A percentile compares a stretch with the other conserved stretches of the same genome.
Evolutionary conservation across 2,797 vertebrate genomes (phyloP).

Genomic region (Miichthys miiuy): DNA sequence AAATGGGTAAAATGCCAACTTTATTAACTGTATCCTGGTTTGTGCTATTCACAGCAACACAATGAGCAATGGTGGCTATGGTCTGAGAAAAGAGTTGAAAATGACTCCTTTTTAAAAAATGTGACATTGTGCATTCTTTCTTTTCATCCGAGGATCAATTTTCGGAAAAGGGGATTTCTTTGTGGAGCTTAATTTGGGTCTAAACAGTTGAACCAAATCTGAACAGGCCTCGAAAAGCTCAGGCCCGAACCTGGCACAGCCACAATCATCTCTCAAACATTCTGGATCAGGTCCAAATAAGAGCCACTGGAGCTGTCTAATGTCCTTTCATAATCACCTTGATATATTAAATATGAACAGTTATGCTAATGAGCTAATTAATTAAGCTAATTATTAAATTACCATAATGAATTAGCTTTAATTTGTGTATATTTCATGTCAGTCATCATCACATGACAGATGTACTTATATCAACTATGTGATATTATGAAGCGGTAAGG

Average conservation of each 20-base stretch:
- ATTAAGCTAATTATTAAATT: slow-evolving; percentile 64
- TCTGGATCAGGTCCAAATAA: slow-evolving; percentile 62
- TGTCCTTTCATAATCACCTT: slow-evolving; percentile 56
- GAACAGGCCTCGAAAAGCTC: slow-evolving; percentile 31
- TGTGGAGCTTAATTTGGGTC: slow-evolving; percentile 59
- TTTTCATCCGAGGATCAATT: slow-evolving; percentile 54
- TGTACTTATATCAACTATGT: slow-evolving; percentile 9
- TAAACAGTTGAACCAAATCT: slow-evolving; percentile 43
- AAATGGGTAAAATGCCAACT: slow-evolving; percentile 38
- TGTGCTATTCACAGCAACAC: slow-evolving; percentile 41
- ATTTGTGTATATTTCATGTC: slow-evolving; percentile 40
- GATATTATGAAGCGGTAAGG: background rate
- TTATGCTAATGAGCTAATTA: slow-evolving; percentile 62
- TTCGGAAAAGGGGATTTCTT: slow-evolving; percentile 48
- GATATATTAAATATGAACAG: slow-evolving; percentile 61
- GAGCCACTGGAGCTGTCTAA: slow-evolving; percentile 53
- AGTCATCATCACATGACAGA: slow-evolving; percentile 30
- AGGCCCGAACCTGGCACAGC: slow-evolving; percentile 49
- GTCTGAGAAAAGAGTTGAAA: slow-evolving; percentile 36
- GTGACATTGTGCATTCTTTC: slow-evolving; percentile 19
- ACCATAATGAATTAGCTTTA: slow-evolving; percentile 27
- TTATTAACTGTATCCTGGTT: slow-evolving; percentile 50
- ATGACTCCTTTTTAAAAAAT: slow-evolving; percentile 5
- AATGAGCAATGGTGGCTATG: slow-evolving; percentile 43
- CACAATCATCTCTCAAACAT: slow-evolving; percentile 58